Base-by-base conservation (phyloP, 1,140 invertebrate genomes). In the Cylas formicarius region DNA sequence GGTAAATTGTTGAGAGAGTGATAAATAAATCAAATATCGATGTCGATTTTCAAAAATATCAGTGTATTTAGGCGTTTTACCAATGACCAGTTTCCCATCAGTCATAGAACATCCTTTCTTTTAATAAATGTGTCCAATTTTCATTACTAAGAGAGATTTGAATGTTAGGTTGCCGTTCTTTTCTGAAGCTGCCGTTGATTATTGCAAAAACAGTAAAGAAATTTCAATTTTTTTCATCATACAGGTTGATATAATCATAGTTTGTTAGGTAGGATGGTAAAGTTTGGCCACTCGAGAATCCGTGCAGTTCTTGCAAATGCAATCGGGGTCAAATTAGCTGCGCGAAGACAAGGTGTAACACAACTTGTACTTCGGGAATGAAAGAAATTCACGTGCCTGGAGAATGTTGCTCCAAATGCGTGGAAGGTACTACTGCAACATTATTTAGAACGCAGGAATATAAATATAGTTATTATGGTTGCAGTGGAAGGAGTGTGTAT, bases 351-450 rank as follows among this genome's bases (percentile, higher is more conserved):
- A 72, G 78, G 50, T 94, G 91, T 62, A 66, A 71, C 16, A 58
- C 68, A 7, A 67, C 70, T 7, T 90, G 87, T 65, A 77, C 80
- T 0, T 70, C 81, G 1, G 84, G 88, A 19, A 82, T 86, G 48
- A 77, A 77, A 32, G 59, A 82, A 9, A 75, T 81, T 20, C 77
- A 81, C 27, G 65, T 76, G 2, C 75, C 82, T 5, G 86, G 84
- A 17, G 80, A 89, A 46, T 95, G 90, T 62, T 96, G 91, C 67
- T 77, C 82, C 1, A 77, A 80, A 52, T 95, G 91, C 64, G 76
- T 88, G 18, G 84, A 90, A 66, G 82, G 83, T 72, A 67, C 74
- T 3, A n/a, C n/a, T n/a, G n/a, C n/a, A 16, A 32, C 6, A 13
- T 13, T 31, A 31, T 34, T 16, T n/a, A 20, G 2, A 26, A 48